Percentiles rank a stretch among this genome's conserved stretches.
phyloP scores from a whole-genome alignment of 1,140 invertebrate genomes.

The Cepaea nemoralis region DNA sequence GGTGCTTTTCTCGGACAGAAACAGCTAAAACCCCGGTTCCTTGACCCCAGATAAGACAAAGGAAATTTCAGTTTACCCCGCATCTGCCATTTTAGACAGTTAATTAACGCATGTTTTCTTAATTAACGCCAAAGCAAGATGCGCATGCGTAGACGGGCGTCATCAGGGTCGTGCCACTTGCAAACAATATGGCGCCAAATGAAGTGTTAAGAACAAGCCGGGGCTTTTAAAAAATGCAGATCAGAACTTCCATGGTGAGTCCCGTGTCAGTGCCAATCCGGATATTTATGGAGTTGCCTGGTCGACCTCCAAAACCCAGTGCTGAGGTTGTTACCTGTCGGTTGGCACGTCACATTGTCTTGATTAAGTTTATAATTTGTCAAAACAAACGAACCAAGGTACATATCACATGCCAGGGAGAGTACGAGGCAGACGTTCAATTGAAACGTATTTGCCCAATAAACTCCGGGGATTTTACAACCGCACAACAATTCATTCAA shows the following conservation, averaged over 20 bases:
- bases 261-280: neutral
- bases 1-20: too few relatives aligned
- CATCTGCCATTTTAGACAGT: too few relatives aligned
- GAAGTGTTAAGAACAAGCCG: neutral
- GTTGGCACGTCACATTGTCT: neutral
- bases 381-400: neutral
- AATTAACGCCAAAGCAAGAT: too few relatives aligned
- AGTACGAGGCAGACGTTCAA: neutral
- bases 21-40: too few relatives aligned
- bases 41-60: too few relatives aligned
- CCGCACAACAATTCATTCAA: too few relatives aligned
- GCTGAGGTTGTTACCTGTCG: neutral
- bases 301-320: neutral
- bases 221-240: neutral
- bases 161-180: too few relatives aligned
- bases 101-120: too few relatives aligned
- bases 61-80: too few relatives aligned
- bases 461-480: too few relatives aligned
- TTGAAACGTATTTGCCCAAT: neutral
- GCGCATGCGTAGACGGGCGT: too few relatives aligned
- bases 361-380: slow-evolving; percentile 11
- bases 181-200: neutral
- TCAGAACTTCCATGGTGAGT: neutral
- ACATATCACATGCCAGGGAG: neutral
- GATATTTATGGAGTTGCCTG: neutral